Evolutionary conservation across 2,113 vertebrate genomes (phyloP), one percentile per base, ranked within the genome.

Genomic region (Oreochromis spilurus): DNA sequence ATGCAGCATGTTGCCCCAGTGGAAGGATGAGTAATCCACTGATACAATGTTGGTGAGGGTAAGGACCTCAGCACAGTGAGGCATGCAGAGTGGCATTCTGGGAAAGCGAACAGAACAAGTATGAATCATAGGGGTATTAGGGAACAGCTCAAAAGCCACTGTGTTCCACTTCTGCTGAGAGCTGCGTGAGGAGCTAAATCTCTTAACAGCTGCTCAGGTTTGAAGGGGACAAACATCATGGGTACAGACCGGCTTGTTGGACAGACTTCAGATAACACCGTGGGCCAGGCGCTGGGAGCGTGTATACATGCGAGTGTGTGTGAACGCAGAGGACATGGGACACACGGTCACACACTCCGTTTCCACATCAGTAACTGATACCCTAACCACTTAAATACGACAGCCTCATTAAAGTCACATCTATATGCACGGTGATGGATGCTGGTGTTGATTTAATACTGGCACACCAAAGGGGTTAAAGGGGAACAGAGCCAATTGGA

Each of bases 121-220:
- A 92, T 95, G 93, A 95, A 93, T 95, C 93, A 95, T 89, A 54
- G 81, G 88, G 89, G 89, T 92, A 89, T 93, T 93, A 91, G 90
- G 82, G 88, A 94, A 89, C 84, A 89, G 86, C 91, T 93, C 88
- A 87, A 88, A 91, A 87, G 82, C 72, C 85, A 80, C 87, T 83
- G 55, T 90, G 93, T 92, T 93, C 87, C 89, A 91, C 91, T 93
- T 93, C 81, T 91, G 86, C 87, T 53, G 31, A 92, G 92, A 88
- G 89, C 90, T 19, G 84, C 40, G 75, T 26, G 90, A 89, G 79
- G 87, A 92, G 85, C 81, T 89, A 86, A 91, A 79, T 93, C 91
- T 93, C 89, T 70, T 62, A 93, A 91, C 95, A 95, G 95, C 93
- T 95, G 94, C 91, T 93, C 84, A 85, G 87, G 87, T 93, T 94